Evolutionary conservation across 2,888 invertebrate genomes (phyloP).

Genomic region (Malthinus seriepunctatus): DNA sequence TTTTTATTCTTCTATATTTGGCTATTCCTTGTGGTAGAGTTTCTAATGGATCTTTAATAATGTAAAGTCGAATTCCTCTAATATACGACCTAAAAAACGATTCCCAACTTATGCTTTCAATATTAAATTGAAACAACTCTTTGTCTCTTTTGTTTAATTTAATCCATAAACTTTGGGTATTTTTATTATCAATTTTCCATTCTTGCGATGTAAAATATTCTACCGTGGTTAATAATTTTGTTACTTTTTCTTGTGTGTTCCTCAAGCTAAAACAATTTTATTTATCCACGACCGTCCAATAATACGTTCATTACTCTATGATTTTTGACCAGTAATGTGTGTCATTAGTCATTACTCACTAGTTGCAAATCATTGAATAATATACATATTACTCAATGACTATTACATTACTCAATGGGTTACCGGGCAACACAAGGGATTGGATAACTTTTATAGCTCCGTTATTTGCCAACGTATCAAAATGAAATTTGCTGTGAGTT

Average conservation of each 20-base stretch:
- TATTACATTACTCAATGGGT: too few species aligned
- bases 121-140: conserved; percentile 70
- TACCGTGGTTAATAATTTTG: conserved; percentile 73
- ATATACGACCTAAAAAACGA: conserved; percentile 69
- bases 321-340: too few species aligned
- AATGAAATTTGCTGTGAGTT: too few species aligned
- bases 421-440: too few species aligned
- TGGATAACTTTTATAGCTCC: too few species aligned
- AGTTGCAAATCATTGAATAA: too few species aligned
- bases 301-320: too few species aligned
- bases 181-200: conserved; percentile 66
- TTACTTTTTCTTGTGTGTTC: conserved; percentile 76
- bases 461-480: too few species aligned
- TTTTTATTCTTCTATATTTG: conserved; percentile 48
- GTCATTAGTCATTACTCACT: too few species aligned
- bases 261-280: conserved; percentile 63
- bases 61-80: conserved; percentile 71
- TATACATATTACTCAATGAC: too few species aligned
- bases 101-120: conserved; percentile 74
- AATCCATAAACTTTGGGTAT: conserved; percentile 56
- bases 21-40: conserved; percentile 66
- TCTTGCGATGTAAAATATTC: conserved; percentile 76
- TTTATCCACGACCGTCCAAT: too few species aligned
- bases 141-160: conserved; percentile 61
- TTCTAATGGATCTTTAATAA: conserved; percentile 74